phyloP scores from a whole-genome alignment of 2,797 vertebrate genomes.

The Sciurus carolinensis region DNA sequence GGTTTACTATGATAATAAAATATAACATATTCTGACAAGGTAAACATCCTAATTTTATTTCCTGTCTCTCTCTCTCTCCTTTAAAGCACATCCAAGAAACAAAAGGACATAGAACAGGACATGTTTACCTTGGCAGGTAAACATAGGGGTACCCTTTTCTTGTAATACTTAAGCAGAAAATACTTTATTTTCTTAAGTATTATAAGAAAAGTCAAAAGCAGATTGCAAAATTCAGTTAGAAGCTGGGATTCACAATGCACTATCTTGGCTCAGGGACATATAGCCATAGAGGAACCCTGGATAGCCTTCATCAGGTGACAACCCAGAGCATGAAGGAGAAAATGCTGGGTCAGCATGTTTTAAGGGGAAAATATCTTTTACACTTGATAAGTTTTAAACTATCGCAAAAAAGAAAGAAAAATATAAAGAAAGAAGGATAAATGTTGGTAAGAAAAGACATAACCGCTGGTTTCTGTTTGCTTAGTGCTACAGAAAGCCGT shows the following conservation, averaged over 20 bases:
- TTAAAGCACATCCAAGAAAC: neutral
- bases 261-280: slow-evolving; percentile 36
- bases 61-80: neutral
- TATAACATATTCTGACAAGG: neutral
- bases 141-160: neutral
- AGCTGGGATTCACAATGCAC: neutral
- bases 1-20: neutral
- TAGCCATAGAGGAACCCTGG: slow-evolving; percentile 56
- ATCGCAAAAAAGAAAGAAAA: neutral
- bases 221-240: slow-evolving; percentile 48
- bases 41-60: neutral
- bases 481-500: slow-evolving; percentile 90
- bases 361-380: slow-evolving; percentile 71
- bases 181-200: slow-evolving; percentile 44
- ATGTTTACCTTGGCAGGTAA: neutral
- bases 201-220: slow-evolving; percentile 52
- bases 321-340: neutral
- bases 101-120: neutral
- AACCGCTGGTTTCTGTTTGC: slow-evolving; percentile 82
- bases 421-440: neutral
- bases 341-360: slow-evolving; percentile 62
- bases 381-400: slow-evolving; percentile 4
- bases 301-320: neutral
- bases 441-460: neutral
- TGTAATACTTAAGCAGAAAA: too few species aligned